A percentile compares a stretch with the other conserved stretches of the same genome.
These are phyloP conservation scores for Thelaira solivaga DNA, from an alignment of 2,888 invertebrate species.

Conservation along the genomic window DNA sequence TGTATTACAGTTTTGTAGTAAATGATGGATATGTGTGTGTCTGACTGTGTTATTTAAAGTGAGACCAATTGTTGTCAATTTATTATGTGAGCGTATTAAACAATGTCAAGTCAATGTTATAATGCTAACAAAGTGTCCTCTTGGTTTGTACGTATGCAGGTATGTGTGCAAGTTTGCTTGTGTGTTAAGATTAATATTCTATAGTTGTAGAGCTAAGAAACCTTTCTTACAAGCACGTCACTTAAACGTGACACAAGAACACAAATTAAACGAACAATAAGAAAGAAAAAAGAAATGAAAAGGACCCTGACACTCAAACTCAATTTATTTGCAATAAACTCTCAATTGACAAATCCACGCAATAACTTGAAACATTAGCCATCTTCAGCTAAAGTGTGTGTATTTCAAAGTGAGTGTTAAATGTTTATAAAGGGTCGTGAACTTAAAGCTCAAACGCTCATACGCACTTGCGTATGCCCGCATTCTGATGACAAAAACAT, in stretches of 20 bases:
- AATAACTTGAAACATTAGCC: slow-evolving; percentile 42
- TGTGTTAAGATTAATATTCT: slow-evolving; percentile 17
- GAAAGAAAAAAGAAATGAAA: neutral
- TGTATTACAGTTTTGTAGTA: neutral
- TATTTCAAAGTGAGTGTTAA: slow-evolving; percentile 48
- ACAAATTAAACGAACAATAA: neutral
- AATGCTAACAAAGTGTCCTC: slow-evolving; percentile 22
- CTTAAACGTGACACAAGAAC: slow-evolving; percentile 46
- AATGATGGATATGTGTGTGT: neutral
- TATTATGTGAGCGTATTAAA: slow-evolving; percentile 32
- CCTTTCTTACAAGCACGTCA: slow-evolving; percentile 46
- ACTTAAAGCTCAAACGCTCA: slow-evolving; percentile 28
- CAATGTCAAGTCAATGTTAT: slow-evolving; percentile 59
- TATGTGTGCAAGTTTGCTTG: neutral
- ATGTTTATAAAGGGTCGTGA: slow-evolving; percentile 43
- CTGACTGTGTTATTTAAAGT: neutral
- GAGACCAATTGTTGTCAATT: slow-evolving; percentile 40
- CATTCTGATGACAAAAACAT: slow-evolving; percentile 16
- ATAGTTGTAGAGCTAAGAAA: slow-evolving; percentile 29
- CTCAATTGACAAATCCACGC: slow-evolving; percentile 53
- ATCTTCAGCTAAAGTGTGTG: neutral
- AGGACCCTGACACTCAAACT: slow-evolving; percentile 57
- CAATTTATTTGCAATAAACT: slow-evolving; percentile 59
- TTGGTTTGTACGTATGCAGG: neutral
- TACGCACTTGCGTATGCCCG: neutral